Evolutionary conservation across 2,113 vertebrate species (phyloP), one percentile per base, ranked within the genome.

Genomic region (Furnarius figulus): DNA sequence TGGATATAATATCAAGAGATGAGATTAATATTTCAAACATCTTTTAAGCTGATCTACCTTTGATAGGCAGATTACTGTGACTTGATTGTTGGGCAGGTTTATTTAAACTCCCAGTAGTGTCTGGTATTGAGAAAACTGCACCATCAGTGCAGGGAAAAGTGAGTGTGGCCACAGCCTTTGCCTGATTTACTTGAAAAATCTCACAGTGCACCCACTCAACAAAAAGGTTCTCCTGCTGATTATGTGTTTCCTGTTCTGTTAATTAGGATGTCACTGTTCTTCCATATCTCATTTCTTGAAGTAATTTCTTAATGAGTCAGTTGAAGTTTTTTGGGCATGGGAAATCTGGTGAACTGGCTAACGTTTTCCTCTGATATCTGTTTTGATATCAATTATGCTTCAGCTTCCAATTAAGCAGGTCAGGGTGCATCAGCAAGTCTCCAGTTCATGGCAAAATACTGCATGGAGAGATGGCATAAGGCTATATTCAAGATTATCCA

Each of bases 321-420:
- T 42, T 81, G 78, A 84, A 93, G 39, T 37, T 66, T 88, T 93
- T 87, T 74, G 44, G 72, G 75, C 84, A 80, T 86, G 96, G 89
- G 87, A 83, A 95, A 89, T 75, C 13, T 93, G 84, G 61, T 88
- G 76, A 95, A 97, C 81, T 95, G 92, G 89, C 89, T 93, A 93
- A 85, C 46, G 62, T 40, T 95, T 85, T 80, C 63, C 86, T 95
- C 90, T 71, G 55, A 77, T 97, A 93, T 80, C 87, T 93, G 92
- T 92, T 96, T 97, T 94, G 84, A 71, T 96, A 92, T 93, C 92
- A 93, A 65, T 95, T 96, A 91, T 94, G 90, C 79, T 90, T 93
- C 92, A 91, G 71, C 82, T 95, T 96, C 81, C 77, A 85, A 88
- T 93, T 95, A 95, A 95, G 91, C 79, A 46, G 87, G 91, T 91